These are phyloP conservation scores for Lysandra bellargus DNA, from an alignment of 2,888 invertebrate species.

Conservation along the genomic window DNA sequence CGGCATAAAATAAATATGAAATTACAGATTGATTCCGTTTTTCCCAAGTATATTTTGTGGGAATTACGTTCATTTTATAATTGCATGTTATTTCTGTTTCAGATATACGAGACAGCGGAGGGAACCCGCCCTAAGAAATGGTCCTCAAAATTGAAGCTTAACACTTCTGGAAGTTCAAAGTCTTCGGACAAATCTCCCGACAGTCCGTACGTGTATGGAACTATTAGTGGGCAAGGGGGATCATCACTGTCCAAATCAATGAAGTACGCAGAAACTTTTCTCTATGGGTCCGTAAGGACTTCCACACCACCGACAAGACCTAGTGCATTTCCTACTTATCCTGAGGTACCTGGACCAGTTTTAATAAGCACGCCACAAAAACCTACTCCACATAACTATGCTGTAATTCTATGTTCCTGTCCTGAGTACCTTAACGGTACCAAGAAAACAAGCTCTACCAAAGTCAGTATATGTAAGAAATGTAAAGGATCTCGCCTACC, in stretches of 20 bases:
- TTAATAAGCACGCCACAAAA: slow-evolving; percentile 78
- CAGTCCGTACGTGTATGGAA: slow-evolving; percentile 74
- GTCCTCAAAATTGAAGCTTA: slow-evolving; percentile 85
- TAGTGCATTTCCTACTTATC: slow-evolving; percentile 73
- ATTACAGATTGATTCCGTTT: too few species aligned
- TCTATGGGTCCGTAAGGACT: slow-evolving; percentile 88
- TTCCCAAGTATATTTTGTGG: background rate
- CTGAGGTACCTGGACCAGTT: slow-evolving; percentile 71
- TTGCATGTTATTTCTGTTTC: slow-evolving; percentile 50
- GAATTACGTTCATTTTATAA: background rate
- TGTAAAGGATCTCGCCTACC: slow-evolving; percentile 90
- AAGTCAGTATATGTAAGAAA: slow-evolving; percentile 89
- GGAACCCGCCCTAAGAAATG: slow-evolving; percentile 84
- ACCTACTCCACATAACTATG: slow-evolving; percentile 82
- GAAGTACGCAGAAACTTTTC: slow-evolving; percentile 92
- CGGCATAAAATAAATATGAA: too few species aligned
- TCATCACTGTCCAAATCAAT: slow-evolving; percentile 90
- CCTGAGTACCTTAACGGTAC: slow-evolving; percentile 90
- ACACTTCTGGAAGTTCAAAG: slow-evolving; percentile 70
- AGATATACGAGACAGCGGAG: slow-evolving; percentile 77
- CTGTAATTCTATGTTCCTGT: slow-evolving; percentile 90
- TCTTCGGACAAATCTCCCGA: slow-evolving; percentile 74
- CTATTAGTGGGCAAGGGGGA: slow-evolving; percentile 81
- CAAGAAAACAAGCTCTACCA: slow-evolving; percentile 85
- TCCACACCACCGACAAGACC: slow-evolving; percentile 72